Evolutionary conservation across 2,113 vertebrate genomes (phyloP).

Genomic region (Neoarius graeffei): DNA sequence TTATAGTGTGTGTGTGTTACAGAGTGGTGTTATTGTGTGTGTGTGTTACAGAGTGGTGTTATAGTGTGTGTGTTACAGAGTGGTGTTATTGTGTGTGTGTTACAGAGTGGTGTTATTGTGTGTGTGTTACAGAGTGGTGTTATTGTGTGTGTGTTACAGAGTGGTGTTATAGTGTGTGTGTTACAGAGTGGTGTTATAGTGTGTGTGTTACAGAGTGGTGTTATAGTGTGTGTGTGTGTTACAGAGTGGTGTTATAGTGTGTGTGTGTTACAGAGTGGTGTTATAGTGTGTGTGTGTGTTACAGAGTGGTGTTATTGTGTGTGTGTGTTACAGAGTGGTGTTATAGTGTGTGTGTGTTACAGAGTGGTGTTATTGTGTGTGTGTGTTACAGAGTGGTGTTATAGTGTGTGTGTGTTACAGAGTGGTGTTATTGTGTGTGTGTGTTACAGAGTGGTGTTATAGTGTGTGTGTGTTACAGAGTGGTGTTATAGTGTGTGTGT

Average conservation of each 20-base stretch:
- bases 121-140: too few relatives aligned
- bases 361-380: neutral
- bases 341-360: too few relatives aligned
- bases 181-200: neutral
- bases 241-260: neutral
- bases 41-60: too few relatives aligned
- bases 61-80: too few relatives aligned
- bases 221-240: neutral
- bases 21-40: too few relatives aligned
- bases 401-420: too few relatives aligned
- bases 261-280: neutral
- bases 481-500: neutral
- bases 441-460: neutral
- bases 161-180: too few relatives aligned
- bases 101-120: neutral
- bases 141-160: neutral
- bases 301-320: neutral
- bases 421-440: neutral
- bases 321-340: too few relatives aligned
- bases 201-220: neutral
- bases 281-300: constrained; percentile 9
- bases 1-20: too few relatives aligned
- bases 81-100: too few relatives aligned
- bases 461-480: neutral
- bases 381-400: constrained; percentile 16